Evolutionary conservation across 2,113 vertebrate species (phyloP).

Genomic region (Trinectes maculatus): DNA sequence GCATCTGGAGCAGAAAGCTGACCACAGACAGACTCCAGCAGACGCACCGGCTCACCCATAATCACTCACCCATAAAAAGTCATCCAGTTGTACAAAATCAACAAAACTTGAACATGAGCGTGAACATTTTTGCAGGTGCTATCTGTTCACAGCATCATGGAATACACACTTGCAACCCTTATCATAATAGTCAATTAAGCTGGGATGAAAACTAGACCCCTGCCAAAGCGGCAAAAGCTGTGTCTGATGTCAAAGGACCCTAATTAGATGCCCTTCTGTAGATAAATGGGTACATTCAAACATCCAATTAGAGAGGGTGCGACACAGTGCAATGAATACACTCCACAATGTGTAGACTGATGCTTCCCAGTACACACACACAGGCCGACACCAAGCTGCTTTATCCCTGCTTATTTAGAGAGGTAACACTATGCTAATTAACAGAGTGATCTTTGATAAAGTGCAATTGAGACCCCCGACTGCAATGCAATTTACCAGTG

Average conservation of each 20-base stretch:
- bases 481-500: constrained; percentile 42
- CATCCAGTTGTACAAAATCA: constrained; percentile 13
- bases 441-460: constrained; percentile 65
- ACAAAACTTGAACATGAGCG: constrained; percentile 24
- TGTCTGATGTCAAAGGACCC: constrained; percentile 69
- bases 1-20: neutral
- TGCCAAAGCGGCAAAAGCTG: constrained; percentile 42
- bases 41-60: neutral
- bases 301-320: constrained; percentile 74
- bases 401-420: constrained; percentile 56
- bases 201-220: constrained; percentile 54
- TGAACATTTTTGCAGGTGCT: constrained; percentile 38
- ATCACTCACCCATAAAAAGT: constrained; percentile 16
- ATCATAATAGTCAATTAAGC: constrained; percentile 78
- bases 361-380: constrained; percentile 27
- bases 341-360: constrained; percentile 46
- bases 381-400: constrained; percentile 35
- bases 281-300: constrained; percentile 77
- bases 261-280: constrained; percentile 75
- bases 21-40: constrained; percentile 13
- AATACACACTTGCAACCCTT: constrained; percentile 42
- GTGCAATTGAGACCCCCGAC: constrained; percentile 55
- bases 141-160: constrained; percentile 30
- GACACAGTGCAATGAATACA: constrained; percentile 50
- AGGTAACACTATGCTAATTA: constrained; percentile 67